Conservation (phyloP, 2,797 vertebrate genomes). For the Eurystomus glaucurus region DNA sequence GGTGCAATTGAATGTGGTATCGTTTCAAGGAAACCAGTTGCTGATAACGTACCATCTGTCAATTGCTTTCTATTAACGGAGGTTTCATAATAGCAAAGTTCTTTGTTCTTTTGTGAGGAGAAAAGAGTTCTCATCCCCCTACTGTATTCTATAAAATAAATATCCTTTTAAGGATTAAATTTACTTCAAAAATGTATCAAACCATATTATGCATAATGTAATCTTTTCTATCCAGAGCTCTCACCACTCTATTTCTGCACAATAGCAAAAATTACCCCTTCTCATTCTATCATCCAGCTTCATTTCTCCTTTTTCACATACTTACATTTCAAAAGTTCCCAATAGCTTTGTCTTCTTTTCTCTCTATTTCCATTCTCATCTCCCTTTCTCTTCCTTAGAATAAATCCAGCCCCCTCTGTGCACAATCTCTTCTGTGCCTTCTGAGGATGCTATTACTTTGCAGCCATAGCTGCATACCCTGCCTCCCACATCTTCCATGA, state of each 20-base stretch:
- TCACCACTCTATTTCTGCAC: background rate
- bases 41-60: background rate
- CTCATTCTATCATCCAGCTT: background rate
- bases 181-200: background rate
- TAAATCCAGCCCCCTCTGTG: background rate
- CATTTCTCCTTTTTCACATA: background rate
- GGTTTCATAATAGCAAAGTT: background rate
- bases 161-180: background rate
- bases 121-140: background rate
- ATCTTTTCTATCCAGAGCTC: constrained; percentile 16
- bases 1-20: background rate
- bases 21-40: background rate
- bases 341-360: constrained; percentile 17
- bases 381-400: background rate
- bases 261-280: constrained; percentile 4
- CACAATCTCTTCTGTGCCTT: background rate
- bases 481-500: background rate
- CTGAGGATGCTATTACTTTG: background rate
- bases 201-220: background rate
- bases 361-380: background rate
- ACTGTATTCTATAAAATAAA: background rate
- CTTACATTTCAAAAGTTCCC: constrained; percentile 42
- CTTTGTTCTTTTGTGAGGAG: background rate
- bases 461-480: background rate
- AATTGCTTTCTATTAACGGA: background rate